Evolutionary conservation across 2,113 vertebrate genomes (phyloP), one percentile per base, ranked within the genome.

Genomic region (Azemiops feae): DNA sequence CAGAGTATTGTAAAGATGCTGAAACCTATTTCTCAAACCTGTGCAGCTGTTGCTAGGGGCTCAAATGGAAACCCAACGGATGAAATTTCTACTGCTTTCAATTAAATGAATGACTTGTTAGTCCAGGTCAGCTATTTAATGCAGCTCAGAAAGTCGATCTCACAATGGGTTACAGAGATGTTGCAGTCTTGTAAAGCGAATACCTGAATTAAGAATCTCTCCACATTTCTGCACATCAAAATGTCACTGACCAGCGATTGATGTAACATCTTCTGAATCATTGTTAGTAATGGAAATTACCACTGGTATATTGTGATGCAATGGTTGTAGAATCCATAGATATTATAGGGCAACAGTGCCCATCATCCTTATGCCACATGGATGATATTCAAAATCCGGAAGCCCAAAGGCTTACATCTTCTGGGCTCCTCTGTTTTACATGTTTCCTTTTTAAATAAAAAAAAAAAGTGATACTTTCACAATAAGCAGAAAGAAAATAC

Each of bases 401-500:
- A 1, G 39, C 6, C 34, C 22, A 45, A 0, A 60, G 5, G 69
- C 5, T 81, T 39, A 43, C 34, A 81, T 81, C 1, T 81, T 34
- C 69, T 20, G 69, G 16, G 20, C 6, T 39, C 18, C 34, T 16
- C 34, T 81, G n/a, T 81, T 81, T 34, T 81, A 39, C 34, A 43
- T 81, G 43, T 47, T 90, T 20, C 89, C 8, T 50, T 50, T 50
- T 45, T 45, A n/a, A n/a, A n/a, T 45, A 45, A 47, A 50, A 9
- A 50, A 50, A 50, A 10, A 50, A 50, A 5, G 94, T 81, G 92
- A 96, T 81, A 95, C 20, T 89, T 91, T 95, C 85, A 54, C 95
- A 97, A 96, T 94, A 96, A 97, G 85, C 87, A 92, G 95, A 96
- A 92, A 95, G 91, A 95, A 97, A 52, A 96, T 94, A 95, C 92